phyloP scores from a whole-genome alignment of 2,113 vertebrate species.

The Rhagologus leucostigma region DNA sequence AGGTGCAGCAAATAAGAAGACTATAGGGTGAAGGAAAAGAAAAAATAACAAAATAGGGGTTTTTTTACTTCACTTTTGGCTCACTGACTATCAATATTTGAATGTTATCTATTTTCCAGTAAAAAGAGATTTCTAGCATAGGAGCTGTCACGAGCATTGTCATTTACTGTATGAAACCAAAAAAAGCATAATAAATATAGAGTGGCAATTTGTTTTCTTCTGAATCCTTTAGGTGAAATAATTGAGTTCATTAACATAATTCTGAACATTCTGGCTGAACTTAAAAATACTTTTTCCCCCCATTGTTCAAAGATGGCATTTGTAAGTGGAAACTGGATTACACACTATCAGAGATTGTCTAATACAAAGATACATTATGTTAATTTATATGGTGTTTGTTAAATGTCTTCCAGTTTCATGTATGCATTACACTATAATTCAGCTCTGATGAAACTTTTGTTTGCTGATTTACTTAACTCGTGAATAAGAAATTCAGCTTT shows the following conservation, averaged over 20 bases:
- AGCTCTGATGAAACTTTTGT: not conserved
- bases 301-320: not conserved
- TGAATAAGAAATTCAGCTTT: not conserved
- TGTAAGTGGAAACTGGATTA: conserved; percentile 68
- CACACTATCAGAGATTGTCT: conserved; percentile 62
- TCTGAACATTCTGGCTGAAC: not conserved
- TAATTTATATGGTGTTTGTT: not conserved
- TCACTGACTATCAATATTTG: not conserved
- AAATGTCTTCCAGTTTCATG: not conserved
- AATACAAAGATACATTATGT: conserved; percentile 52
- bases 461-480: not conserved
- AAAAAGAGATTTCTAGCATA: not conserved
- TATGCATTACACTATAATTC: not conserved
- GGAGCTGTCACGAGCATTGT: not conserved
- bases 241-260: not conserved
- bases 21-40: not conserved
- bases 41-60: fast-evolving
- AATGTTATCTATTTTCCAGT: not conserved
- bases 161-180: not conserved
- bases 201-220: not conserved
- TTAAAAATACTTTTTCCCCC: not conserved
- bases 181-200: not conserved
- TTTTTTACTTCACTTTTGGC: not conserved
- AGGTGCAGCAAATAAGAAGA: not conserved
- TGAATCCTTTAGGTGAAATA: not conserved